Evolutionary conservation across 2,888 invertebrate species (phyloP), one percentile per base, ranked within the genome.

Genomic region (Drosophila lutescens): DNA sequence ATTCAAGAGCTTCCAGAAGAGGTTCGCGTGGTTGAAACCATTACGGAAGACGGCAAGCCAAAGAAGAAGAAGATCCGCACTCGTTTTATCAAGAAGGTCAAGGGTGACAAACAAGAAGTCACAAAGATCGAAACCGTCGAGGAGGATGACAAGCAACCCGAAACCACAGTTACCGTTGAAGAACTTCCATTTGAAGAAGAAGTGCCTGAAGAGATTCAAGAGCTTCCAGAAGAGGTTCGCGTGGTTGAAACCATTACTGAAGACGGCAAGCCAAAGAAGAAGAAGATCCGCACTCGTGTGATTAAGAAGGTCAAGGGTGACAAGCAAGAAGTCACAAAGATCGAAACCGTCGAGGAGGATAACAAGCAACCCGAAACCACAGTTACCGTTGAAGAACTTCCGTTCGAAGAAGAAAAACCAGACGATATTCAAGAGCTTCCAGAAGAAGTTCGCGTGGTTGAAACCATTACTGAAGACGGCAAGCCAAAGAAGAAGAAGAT

Each of bases 401-500:
- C 47, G 2, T 30, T 15, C 2, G 47, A 47, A 6, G 30, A 30
- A 10, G 47, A 47, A 6, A 5, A 10, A 2, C 47, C 15, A 4
- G 47, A 30, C 10, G 47, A 47, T 2, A 47, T 47, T 15, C 26
- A 30, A 15, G 47, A 47, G 47, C 47, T 47, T 47, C 47, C 47
- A 2, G 47, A 47, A 15, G 47, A 47, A 6, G 30, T 47, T 15
- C 30, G 30, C 10, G 47, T 30, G 5, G 30, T 47, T 15, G 47
- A 47, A 26, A 47, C 47, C 10, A 5, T 47, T 10, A 47, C 47
- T 15, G 30, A 47, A 15, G 47, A 30, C 15, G 47, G 47, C 15
- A 62, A 62, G 23, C 62, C 62, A 13, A 62, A 55, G 55, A 62
- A 62, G 34, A 62, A 62, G 55, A 62, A 62, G 41, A 62, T 62